Evolutionary conservation across 2,888 invertebrate genomes (phyloP).

Genomic region (Carabus problematicus): DNA sequence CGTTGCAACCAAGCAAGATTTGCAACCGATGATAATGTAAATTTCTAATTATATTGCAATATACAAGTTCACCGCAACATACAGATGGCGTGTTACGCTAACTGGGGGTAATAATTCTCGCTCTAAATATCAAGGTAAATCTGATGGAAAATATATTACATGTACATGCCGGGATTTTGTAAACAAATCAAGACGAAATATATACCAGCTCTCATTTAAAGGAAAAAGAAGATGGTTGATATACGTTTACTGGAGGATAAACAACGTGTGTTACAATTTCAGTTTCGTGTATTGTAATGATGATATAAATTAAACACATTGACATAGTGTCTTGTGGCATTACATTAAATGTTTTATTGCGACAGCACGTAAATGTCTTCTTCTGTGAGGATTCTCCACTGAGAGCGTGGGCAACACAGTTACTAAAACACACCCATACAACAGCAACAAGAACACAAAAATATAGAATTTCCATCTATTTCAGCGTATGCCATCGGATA

Average conservation of each 20-base stretch:
- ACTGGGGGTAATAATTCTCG: constrained; percentile 30
- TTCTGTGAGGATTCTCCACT: too few species aligned
- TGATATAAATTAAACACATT: constrained; percentile 37
- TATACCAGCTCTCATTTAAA: too few species aligned
- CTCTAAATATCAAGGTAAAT: constrained; percentile 35
- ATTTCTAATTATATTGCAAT: constrained; percentile 29
- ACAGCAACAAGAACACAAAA: too few species aligned
- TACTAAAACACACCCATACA: too few species aligned
- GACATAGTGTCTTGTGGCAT: constrained; percentile 32
- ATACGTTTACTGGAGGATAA: too few species aligned
- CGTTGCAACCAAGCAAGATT: not conserved
- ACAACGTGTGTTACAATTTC: too few species aligned
- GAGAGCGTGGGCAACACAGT: too few species aligned
- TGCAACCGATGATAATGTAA: constrained; percentile 9
- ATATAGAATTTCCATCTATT: too few species aligned
- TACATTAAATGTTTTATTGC: constrained; percentile 38
- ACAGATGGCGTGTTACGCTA: constrained; percentile 20
- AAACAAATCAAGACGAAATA: too few species aligned
- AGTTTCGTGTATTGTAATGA: not conserved
- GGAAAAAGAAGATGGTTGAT: too few species aligned
- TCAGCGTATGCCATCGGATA: too few species aligned
- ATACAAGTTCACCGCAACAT: constrained; percentile 17
- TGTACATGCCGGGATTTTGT: not conserved
- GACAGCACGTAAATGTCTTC: constrained; percentile 17
- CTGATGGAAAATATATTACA: constrained; percentile 18